Evolutionary conservation across 1,140 invertebrate genomes (phyloP).

Genomic region (Trichonephila clavipes): DNA sequence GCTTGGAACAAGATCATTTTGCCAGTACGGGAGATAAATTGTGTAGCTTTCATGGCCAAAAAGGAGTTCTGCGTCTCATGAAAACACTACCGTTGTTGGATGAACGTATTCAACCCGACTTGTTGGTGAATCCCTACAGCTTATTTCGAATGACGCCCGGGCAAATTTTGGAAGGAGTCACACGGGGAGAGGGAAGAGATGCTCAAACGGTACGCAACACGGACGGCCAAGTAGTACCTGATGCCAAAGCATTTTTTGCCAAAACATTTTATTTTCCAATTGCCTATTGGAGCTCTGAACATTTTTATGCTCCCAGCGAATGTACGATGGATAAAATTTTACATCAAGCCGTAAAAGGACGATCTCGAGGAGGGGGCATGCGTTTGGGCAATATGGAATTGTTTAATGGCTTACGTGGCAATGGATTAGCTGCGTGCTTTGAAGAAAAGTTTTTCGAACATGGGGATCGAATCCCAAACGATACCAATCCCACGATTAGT

Average conservation of each 20-base stretch:
- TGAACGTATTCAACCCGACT: not conserved
- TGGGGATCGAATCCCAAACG: not conserved
- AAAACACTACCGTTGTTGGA: not conserved
- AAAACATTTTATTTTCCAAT: slow-evolving; percentile 13
- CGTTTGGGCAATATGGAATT: slow-evolving; percentile 51
- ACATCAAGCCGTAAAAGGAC: slow-evolving; percentile 31
- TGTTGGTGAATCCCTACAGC: slow-evolving; percentile 43
- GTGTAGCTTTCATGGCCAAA: slow-evolving; percentile 57
- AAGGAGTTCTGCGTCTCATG: not conserved
- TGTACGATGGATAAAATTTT: not conserved
- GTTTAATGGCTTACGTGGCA: slow-evolving; percentile 23
- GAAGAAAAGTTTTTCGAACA: slow-evolving; percentile 52
- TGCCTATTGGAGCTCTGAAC: slow-evolving; percentile 47
- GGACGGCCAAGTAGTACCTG: not conserved
- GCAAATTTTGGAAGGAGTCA: slow-evolving; percentile 26
- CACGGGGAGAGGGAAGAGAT: not conserved
- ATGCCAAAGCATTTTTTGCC: slow-evolving; percentile 22
- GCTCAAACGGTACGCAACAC: not conserved
- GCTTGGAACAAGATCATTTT: not conserved
- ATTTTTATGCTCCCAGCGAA: not conserved
- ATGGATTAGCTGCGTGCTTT: slow-evolving; percentile 27
- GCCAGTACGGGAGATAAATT: slow-evolving; percentile 41
- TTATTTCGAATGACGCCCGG: slow-evolving; percentile 38
- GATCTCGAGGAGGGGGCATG: slow-evolving; percentile 27
- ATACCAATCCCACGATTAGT: not conserved